Percentiles rank a stretch among this genome's conserved stretches.
Evolutionary conservation across 2,888 invertebrate species (phyloP).

Genomic region (Meghimatium bilineatum): DNA sequence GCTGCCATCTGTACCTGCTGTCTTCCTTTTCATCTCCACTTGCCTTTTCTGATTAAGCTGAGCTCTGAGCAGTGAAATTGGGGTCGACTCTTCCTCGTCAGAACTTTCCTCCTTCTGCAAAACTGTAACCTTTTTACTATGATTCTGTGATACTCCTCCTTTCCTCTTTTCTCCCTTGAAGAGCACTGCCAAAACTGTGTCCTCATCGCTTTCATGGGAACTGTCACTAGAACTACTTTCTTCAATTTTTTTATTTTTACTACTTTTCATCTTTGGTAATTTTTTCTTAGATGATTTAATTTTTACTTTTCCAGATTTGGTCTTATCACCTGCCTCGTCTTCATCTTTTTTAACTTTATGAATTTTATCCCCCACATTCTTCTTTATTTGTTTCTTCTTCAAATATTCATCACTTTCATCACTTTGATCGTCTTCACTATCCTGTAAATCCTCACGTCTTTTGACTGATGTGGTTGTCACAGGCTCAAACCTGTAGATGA

Average conservation of each 20-base stretch:
- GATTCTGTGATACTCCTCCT: neutral
- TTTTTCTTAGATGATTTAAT: conserved; percentile 25
- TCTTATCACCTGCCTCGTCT: neutral
- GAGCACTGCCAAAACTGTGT: neutral
- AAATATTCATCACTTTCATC: conserved; percentile 21
- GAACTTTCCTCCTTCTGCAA: conserved; percentile 13
- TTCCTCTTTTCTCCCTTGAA: conserved; percentile 35
- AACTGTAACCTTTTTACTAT: neutral
- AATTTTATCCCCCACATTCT: conserved; percentile 22
- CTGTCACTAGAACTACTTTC: neutral
- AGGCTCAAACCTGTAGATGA: neutral
- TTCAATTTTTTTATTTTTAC: neutral
- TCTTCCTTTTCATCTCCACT: neutral
- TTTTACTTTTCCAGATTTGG: neutral
- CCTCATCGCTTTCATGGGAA: conserved; percentile 3
- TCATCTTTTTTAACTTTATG: neutral
- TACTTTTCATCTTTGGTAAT: neutral
- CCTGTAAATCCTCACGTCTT: neutral
- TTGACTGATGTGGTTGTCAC: neutral
- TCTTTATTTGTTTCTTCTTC: conserved; percentile 4
- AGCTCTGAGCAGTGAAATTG: conserved; percentile 44
- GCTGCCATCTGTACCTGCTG: neutral
- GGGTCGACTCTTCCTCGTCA: conserved; percentile 46
- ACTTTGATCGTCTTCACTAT: neutral
- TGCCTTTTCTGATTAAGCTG: conserved; percentile 21